Evolutionary conservation across 2,797 vertebrate genomes (phyloP).

Genomic region (Nasua narica): DNA sequence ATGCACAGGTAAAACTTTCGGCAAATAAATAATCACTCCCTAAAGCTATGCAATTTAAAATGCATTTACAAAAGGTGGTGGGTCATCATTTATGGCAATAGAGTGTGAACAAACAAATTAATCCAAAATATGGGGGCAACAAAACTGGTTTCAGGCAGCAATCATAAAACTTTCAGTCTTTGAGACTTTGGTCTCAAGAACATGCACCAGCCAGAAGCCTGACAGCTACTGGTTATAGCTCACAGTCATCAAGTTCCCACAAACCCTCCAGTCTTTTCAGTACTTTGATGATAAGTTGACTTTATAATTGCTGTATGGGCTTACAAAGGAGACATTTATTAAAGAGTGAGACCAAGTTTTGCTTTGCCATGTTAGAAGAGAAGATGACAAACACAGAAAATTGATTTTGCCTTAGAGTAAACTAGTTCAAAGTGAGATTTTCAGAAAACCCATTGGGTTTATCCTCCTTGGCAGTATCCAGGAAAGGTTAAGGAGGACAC

Average conservation of each 20-base stretch:
- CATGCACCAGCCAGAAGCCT: background rate
- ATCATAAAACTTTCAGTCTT: constrained; percentile 56
- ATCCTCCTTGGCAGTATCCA: background rate
- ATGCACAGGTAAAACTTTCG: constrained; percentile 73
- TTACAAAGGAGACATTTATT: constrained; percentile 15
- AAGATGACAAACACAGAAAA: constrained; percentile 2
- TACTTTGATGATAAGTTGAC: background rate
- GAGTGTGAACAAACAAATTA: constrained; percentile 79
- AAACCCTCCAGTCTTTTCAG: background rate
- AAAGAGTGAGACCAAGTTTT: background rate
- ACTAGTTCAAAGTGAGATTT: constrained; percentile 26
- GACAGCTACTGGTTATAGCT: background rate
- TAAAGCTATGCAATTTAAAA: constrained; percentile 81
- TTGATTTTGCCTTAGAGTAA: constrained; percentile 45
- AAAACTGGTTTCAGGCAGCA: constrained; percentile 74
- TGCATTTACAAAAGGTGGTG: constrained; percentile 79
- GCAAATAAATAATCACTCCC: constrained; percentile 84
- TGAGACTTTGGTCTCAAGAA: constrained; percentile 21
- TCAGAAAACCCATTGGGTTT: background rate
- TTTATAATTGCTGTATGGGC: constrained; percentile 11
- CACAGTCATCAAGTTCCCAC: background rate
- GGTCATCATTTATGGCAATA: constrained; percentile 82
- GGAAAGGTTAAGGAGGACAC: background rate
- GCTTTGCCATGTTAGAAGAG: background rate
- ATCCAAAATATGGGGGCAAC: constrained; percentile 79